Evolutionary conservation across 2,888 invertebrate species (phyloP), one percentile per base, ranked within the genome.

Genomic region (Athripsodes cinereus): DNA sequence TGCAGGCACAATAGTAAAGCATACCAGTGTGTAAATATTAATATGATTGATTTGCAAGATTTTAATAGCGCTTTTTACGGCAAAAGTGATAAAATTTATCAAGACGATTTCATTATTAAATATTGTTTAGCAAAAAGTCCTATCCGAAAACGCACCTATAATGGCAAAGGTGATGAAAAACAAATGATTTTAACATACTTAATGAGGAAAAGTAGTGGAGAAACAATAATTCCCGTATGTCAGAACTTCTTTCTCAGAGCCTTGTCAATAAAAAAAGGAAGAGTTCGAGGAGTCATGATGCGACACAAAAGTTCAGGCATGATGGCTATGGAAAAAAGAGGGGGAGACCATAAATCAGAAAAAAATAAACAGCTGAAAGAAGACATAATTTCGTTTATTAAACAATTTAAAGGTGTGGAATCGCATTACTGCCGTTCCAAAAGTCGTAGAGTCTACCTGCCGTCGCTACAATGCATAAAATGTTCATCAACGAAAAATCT

Each of bases 321-420:
- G n/a, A 26, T 47, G 22, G 22, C 53, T 16, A 21, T 53, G 26
- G 44, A 58, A 46, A 58, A 54, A 40, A 46, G 58, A 22, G 58
- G 53, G 21, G 58, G 54, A 20, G 51, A 58, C 48, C 48, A 40
- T 18, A 53, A 53, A 52, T 18, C 26, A 13, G n/a, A n/a, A 10
- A 53, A n/a, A 58, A 54, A 26, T 22, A 35, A 18, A 11, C 16
- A 53, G 13, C 44, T 44, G 10, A 22, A 52, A 53, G 26, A 3
- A 44, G 35, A 22, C 10, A 35, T 57, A 1, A n/a, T 26, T 47
- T 40, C 31, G 21, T 57, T 48, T 31, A 57, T 57, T 20, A 22
- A 35, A 34, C 19, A 35, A 48, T 21, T 53, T 10, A 20, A 47
- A 3, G 40, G 48, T 20, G 20, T 58, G 13, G 50, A 50, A 16